Evolutionary conservation across 2,888 invertebrate species (phyloP), one percentile per base, ranked within the genome.

Genomic region (Caenorhabditis sinica): DNA sequence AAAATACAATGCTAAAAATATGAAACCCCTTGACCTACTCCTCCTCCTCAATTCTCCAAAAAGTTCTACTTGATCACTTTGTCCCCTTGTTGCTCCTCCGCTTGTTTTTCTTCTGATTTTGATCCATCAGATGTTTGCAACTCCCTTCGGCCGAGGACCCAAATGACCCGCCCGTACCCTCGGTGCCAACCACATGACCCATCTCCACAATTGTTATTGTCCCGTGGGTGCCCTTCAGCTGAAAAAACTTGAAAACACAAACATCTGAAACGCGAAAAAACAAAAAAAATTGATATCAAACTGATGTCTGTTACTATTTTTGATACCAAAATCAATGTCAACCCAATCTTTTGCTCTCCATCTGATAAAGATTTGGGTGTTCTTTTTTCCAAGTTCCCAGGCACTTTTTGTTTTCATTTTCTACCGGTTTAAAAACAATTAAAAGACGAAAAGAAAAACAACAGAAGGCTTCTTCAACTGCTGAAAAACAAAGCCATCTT

Each of bases 171-270:
- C 43, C 66, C 61, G 73, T 61, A 45, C 30, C 75, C 58, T n/a
- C 53, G 60, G 76, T 76, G 76, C 76, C 76, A 69, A 68, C 61
- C 76, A 69, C 76, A 76, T 76, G 76, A 76, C 68, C 28, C 53
- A 40, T n/a, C 56, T 60, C 68, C 25, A 3, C 63, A 17, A 13
- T 45, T 75, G 56, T 66, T 75, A 53, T 53, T 68, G 68, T 56
- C 51, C 61, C 73, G 61, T 49, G 61, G 20, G 60, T 33, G 49
- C 73, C 49, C 65, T 76, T 58, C 63, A 40, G 13, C 58, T 56
- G 56, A 53, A 56, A 25, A 56, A 56, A 49, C 36, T 49, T 66
- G 45, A 66, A 66, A 66, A 66, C 66, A 68, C 51, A 68, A 51
- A 63, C 36, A 65, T 75, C 75, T 58, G 56, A 68, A 76, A 68